Conservation (phyloP, 1,140 invertebrate species). For the Bombus ignitus region DNA sequence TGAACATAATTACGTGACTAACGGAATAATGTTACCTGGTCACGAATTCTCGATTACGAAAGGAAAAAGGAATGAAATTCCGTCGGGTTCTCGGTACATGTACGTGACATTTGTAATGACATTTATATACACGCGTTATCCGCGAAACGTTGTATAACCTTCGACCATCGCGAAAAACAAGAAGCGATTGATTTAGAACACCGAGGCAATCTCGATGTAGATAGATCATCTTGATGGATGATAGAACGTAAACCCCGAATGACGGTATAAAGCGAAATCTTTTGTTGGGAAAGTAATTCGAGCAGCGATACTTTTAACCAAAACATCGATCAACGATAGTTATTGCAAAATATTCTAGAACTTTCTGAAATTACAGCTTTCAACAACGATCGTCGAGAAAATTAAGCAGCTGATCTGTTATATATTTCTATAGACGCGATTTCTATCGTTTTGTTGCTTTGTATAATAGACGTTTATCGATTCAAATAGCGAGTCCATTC, state of each 20-base stretch:
- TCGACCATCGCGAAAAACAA: background rate
- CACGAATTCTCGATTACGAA: conserved; percentile 43
- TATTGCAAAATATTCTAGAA: background rate
- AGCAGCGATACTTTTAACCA: background rate
- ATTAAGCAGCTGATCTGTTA: background rate
- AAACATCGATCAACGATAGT: background rate
- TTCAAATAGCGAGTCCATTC: background rate
- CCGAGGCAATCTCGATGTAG: too few relatives aligned
- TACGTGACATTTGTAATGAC: conserved; percentile 47
- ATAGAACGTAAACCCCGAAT: too few relatives aligned
- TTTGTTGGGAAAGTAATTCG: background rate
- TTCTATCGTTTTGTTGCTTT: background rate
- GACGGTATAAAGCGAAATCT: too few relatives aligned
- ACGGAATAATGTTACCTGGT: conserved; percentile 44
- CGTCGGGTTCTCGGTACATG: background rate
- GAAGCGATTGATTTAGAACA: conserved; percentile 7
- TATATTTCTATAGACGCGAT: background rate
- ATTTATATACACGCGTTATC: conserved; percentile 1
- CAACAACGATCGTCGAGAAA: background rate
- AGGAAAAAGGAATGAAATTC: conserved; percentile 26
- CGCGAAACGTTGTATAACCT: background rate
- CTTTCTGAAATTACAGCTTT: background rate
- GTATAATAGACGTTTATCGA: background rate
- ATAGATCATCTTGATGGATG: too few relatives aligned
- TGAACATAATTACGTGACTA: conserved; percentile 60